These are phyloP conservation scores for Ectemnius cavifrons DNA, from an alignment of 2,888 invertebrate genomes.

Conservation along the genomic window DNA sequence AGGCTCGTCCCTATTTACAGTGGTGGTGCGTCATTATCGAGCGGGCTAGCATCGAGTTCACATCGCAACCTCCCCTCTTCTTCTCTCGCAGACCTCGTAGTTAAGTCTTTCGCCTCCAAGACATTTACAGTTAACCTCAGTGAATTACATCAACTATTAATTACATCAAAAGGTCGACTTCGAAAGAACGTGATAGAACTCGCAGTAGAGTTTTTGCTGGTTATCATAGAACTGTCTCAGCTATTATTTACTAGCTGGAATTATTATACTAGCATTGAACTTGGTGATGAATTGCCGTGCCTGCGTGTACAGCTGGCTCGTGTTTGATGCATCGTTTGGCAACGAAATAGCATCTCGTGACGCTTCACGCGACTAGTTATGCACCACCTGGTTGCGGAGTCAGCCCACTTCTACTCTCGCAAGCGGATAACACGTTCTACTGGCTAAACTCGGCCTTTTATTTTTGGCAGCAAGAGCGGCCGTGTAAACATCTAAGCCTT, in stretches of 20 bases:
- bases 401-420: too few species aligned
- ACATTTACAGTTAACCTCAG: too few species aligned
- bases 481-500: constrained; percentile 3
- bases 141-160: too few species aligned
- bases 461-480: constrained; percentile 27
- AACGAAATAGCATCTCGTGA: constrained; percentile 31
- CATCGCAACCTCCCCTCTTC: neutral
- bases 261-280: too few species aligned
- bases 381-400: constrained; percentile 15
- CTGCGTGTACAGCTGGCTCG: neutral
- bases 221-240: too few species aligned
- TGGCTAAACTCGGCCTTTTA: constrained; percentile 9
- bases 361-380: constrained; percentile 28
- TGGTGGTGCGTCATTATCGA: constrained; percentile 33
- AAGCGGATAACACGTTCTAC: too few species aligned
- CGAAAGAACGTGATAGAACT: too few species aligned
- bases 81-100: too few species aligned
- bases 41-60: constrained; percentile 16
- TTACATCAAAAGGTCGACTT: too few species aligned
- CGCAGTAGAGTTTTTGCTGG: too few species aligned
- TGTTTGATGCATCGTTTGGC: constrained; percentile 12
- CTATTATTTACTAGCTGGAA: too few species aligned
- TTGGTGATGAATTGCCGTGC: neutral
- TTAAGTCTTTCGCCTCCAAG: too few species aligned
- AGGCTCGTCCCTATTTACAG: constrained; percentile 46